Evolutionary conservation across 2,113 vertebrate species (phyloP), one percentile per base, ranked within the genome.

Genomic region (Daboia siamensis): DNA sequence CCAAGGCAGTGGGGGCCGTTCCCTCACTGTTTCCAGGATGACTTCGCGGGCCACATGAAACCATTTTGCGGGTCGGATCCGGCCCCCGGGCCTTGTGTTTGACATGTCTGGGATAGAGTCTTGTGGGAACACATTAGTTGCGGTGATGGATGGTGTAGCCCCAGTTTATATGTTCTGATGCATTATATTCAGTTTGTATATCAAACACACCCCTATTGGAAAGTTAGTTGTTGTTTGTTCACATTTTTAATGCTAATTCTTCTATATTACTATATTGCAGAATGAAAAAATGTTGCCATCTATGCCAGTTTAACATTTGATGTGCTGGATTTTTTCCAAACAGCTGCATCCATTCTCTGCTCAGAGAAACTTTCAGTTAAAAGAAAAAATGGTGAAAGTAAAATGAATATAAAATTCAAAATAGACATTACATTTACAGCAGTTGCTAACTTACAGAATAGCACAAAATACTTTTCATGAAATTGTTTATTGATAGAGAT

Each of bases 181-280:
- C 26, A 29, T 80, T 44, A 80, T 74, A 74, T 74, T 90, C 9
- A 46, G 46, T 86, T 91, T 57, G 17, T 20, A 55, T 86, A 57
- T 91, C 90, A 86, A 90, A 26, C 23, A 6, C 17, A 86, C 13
- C 20, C 7, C 80, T 59, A 26, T 1, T 80, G 93, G 90, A 61
- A 44, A 91, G 64, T 94, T 69, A 17, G 92, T 20, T 0, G 57
- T 87, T 5, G 0, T 56, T 3, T 89, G 92, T 87, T 90, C 80
- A 93, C 90, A 86, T 91, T 87, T 91, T 91, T 93, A 2, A 57
- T 93, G 90, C 92, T 95, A 88, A 26, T 0, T 5, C 17, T 23
- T 39, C 46, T 94, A 39, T 93, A 39, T 24, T 90, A 54, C 29
- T 69, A 12, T 29, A 33, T 51, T 33, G 26, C 0, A 85, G 8